Evolutionary conservation across 2,888 invertebrate species (phyloP), one percentile per base, ranked within the genome.

Genomic region (Baronia brevicornis): DNA sequence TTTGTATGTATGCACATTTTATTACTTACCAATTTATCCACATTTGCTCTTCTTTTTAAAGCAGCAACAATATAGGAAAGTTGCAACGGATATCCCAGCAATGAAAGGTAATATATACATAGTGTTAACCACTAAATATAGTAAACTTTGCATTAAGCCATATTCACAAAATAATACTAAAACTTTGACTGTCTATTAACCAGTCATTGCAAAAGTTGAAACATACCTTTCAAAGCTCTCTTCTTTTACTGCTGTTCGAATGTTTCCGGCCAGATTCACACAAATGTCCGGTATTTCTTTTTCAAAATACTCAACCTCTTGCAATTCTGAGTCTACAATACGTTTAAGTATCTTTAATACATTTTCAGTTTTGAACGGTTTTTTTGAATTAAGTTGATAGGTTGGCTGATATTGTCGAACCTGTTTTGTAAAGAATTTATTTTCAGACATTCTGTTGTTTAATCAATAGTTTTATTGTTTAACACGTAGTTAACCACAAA

Each of bases 181-280:
- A n/a, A n/a, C n/a, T n/a, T n/a, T n/a, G n/a, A n/a, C n/a, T n/a
- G n/a, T n/a, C n/a, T n/a, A n/a, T n/a, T n/a, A n/a, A n/a, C n/a
- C n/a, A n/a, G n/a, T n/a, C n/a, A n/a, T n/a, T n/a, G n/a, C n/a
- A n/a, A n/a, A n/a, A n/a, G n/a, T 7, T n/a, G 17, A 30, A 11
- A 2, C 8, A 18, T 50, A 82, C 91, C 92, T 89, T 62, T 91
- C 90, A 62, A 87, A 91, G 39, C 89, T 85, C 55, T 90, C 82
- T 59, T 87, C 88, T 63, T 89, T 89, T 7, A 91, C 80, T 39
- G 85, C 82, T 14, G 77, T 73, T 15, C 88, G 84, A 39, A 92
- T 88, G 24, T 84, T 86, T 39, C 85, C 82, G 0, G 90, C 85
- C 38, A 90, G 79, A 46, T 69, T 84, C 3, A 88, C 78, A 38